A percentile compares a stretch with the other conserved stretches of the same genome.
phyloP scores from a whole-genome alignment of 2,888 invertebrate genomes.

The Alloplasta piceator region DNA sequence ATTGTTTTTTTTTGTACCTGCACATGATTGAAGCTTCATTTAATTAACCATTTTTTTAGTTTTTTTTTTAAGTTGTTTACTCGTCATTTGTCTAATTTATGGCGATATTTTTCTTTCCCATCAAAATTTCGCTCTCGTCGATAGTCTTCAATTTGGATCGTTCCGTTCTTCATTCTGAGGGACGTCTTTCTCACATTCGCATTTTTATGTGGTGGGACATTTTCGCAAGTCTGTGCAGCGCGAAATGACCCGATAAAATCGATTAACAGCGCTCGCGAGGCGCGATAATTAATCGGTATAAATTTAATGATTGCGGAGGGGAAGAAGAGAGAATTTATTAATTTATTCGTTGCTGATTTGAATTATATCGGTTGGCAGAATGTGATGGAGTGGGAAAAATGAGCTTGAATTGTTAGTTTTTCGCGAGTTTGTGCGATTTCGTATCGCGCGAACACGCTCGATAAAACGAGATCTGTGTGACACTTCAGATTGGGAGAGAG shows the following conservation, averaged over 20 bases:
- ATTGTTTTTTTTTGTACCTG: constrained; percentile 5
- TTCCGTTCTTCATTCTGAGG: too few species aligned
- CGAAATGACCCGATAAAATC: constrained; percentile 46
- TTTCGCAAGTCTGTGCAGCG: constrained; percentile 21
- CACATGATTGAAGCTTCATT: background rate
- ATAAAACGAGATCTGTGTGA: constrained; percentile 52
- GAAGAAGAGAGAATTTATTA: constrained; percentile 4
- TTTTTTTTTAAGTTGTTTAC: constrained; percentile 3
- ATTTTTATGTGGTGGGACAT: constrained; percentile 50
- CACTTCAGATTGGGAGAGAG: constrained; percentile 10
- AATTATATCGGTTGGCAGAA: constrained; percentile 35
- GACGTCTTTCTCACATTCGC: background rate
- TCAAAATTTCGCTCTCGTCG: background rate
- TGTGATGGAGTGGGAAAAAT: background rate
- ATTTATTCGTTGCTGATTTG: constrained; percentile 1
- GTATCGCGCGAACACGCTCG: constrained; percentile 41
- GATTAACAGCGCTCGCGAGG: constrained; percentile 33
- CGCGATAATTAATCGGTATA: constrained; percentile 48
- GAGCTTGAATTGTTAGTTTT: background rate
- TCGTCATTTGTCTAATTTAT: background rate
- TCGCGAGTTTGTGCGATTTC: background rate
- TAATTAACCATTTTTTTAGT: background rate
- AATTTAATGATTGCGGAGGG: constrained; percentile 19
- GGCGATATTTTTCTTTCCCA: background rate
- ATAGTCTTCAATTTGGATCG: too few species aligned